Evolutionary conservation across 2,113 vertebrate genomes (phyloP).

Genomic region (Potamarius usumacintae): DNA sequence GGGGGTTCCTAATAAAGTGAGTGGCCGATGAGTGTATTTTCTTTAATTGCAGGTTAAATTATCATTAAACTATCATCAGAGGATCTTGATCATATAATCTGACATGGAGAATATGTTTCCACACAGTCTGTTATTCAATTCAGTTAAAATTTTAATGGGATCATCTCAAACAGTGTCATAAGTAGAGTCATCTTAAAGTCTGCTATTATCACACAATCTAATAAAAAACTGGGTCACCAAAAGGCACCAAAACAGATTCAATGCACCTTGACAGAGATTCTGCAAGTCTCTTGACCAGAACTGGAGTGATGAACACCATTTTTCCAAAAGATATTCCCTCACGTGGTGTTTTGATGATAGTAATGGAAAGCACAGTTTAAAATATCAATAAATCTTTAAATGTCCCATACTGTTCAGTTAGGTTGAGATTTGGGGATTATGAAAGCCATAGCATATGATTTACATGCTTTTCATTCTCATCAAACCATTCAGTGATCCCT

Average conservation of each 20-base stretch:
- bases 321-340: neutral
- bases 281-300: neutral
- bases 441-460: neutral
- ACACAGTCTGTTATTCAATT: neutral
- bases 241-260: neutral
- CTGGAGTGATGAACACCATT: neutral
- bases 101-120: neutral
- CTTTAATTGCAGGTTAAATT: neutral
- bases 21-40: neutral
- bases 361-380: neutral
- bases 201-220: neutral
- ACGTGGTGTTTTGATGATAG: neutral
- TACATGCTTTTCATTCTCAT: neutral
- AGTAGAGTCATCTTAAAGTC: neutral
- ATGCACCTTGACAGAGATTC: neutral
- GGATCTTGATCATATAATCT: neutral
- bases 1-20: too few species aligned
- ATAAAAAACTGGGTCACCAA: neutral
- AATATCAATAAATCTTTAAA: neutral
- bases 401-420: neutral
- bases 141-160: neutral
- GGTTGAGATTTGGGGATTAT: neutral
- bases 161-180: neutral
- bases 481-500: neutral
- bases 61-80: neutral